Base-by-base conservation (phyloP, 2,888 invertebrate genomes). In the Lymantria dispar region DNA sequence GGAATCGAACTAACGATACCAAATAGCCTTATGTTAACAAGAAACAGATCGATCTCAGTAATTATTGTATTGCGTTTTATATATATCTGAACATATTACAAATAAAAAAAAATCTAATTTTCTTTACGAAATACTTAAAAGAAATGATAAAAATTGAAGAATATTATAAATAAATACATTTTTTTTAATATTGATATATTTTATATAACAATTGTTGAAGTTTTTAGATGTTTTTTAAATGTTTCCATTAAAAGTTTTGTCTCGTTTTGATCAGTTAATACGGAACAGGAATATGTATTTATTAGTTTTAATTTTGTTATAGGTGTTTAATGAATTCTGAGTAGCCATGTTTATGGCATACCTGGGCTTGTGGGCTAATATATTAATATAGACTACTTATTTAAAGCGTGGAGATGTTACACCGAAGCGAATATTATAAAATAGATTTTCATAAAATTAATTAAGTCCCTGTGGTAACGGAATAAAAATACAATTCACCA, bases 291-390 rank as follows among this genome's bases (percentile, higher is more conserved):
- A 57, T 41, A 50, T 39, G 53, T 47, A 58, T 68, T 68, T 64
- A 70, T 65, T 61, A 55, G 54, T 54, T 62, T 64, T 54, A 69
- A 66, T 60, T 43, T 30, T 45, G 44, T 50, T 52, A 56, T 65
- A 68, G 62, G 67, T 68, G 71, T 64, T 58, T 70, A 70, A 75
- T 72, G 56, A 74, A 54, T 78, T 80, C 77, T 58, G 54, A 51
- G 80, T 70, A 77, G 58, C 14, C 11, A n/a, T 38, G 38, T 38
- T 38, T 38, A 40, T 40, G 40, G 14, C 15, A 40, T 40, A 40
- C 40, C 38, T 13, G 12, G 7, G n/a, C 30, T 37, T 46, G 39
- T 40, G 53, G 38, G 52, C 51, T 69, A 68, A 73, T 78, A 71
- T 72, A 65, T 76, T 67, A 66, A 66, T 61, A 54, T 48, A 45